Percentiles rank a stretch among this genome's conserved stretches.
Conservation (phyloP, 2,888 invertebrate genomes). For the Ectemnius continuus region DNA sequence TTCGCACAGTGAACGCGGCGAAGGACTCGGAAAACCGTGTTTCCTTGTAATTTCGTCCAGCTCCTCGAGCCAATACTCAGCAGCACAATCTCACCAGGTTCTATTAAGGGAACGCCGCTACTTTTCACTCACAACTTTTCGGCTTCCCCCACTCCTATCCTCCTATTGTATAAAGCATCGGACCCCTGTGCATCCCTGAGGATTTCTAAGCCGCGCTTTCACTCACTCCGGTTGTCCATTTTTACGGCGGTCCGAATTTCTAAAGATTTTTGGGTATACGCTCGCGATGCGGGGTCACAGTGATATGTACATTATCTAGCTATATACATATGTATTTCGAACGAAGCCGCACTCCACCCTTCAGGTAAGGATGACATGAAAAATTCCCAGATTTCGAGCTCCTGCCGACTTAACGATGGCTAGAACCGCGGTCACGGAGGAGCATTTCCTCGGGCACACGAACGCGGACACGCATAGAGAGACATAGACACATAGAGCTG, state of each 20-base stretch:
- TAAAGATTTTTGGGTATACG: slow-evolving; percentile 68
- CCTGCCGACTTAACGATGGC: neutral
- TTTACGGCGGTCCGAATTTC: slow-evolving; percentile 50
- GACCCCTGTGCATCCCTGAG: slow-evolving; percentile 7
- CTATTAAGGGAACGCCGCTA: slow-evolving; percentile 21
- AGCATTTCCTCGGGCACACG: slow-evolving; percentile 1
- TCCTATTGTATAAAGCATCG: slow-evolving; percentile 15
- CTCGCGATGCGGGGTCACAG: slow-evolving; percentile 27
- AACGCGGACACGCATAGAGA: no score
- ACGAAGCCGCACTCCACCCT: neutral
- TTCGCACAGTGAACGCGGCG: slow-evolving; percentile 39
- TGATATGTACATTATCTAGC: slow-evolving; percentile 16
- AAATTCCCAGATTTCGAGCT: slow-evolving; percentile 21
- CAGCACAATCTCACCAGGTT: slow-evolving; percentile 39
- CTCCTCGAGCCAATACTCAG: slow-evolving; percentile 54
- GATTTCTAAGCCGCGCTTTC: neutral
- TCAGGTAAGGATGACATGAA: neutral
- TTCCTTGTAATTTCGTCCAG: slow-evolving; percentile 64
- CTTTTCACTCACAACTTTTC: slow-evolving; percentile 35
- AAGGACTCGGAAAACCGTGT: slow-evolving; percentile 50
- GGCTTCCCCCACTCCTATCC: slow-evolving; percentile 22
- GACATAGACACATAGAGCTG: no score
- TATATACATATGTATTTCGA: neutral
- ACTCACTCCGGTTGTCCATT: slow-evolving; percentile 16
- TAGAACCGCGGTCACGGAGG: slow-evolving; percentile 5